Evolutionary conservation across 2,888 invertebrate species (phyloP).

Genomic region (Microctonus aethiopoides): DNA sequence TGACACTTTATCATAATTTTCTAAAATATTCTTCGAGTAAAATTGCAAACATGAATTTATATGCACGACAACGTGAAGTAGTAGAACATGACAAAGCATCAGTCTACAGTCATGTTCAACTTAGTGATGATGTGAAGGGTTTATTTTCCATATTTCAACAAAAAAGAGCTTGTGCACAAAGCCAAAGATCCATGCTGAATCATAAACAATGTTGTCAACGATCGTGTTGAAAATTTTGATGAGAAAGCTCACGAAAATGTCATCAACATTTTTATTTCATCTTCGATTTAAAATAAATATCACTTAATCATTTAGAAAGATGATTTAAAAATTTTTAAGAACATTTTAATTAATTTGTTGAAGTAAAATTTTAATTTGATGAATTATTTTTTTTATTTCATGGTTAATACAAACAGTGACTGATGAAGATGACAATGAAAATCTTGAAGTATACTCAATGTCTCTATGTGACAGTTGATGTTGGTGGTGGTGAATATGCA

Average conservation of each 20-base stretch:
- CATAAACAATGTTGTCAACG: conserved; percentile 45
- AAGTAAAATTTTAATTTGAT: too few species aligned
- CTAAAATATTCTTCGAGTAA: conserved; percentile 18
- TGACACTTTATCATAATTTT: conserved; percentile 49
- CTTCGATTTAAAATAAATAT: too few species aligned
- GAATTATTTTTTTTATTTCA: too few species aligned
- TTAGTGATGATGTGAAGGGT: conserved; percentile 22
- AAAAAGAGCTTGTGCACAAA: too few species aligned
- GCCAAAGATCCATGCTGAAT: conserved; percentile 46
- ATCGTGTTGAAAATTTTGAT: neutral
- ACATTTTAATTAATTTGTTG: too few species aligned
- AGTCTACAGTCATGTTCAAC: neutral
- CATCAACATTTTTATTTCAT: neutral
- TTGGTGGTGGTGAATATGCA: too few species aligned
- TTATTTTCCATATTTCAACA: conserved; percentile 21
- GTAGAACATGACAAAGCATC: neutral
- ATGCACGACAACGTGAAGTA: conserved; percentile 31
- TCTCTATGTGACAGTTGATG: too few species aligned
- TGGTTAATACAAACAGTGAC: neutral
- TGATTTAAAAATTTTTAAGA: too few species aligned
- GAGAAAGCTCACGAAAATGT: neutral
- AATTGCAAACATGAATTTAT: conserved; percentile 40
- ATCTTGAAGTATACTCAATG: conserved; percentile 14
- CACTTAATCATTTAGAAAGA: too few species aligned
- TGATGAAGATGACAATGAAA: conserved; percentile 16